phyloP scores from a whole-genome alignment of 1,140 invertebrate genomes.

The Monochamus saltuarius region DNA sequence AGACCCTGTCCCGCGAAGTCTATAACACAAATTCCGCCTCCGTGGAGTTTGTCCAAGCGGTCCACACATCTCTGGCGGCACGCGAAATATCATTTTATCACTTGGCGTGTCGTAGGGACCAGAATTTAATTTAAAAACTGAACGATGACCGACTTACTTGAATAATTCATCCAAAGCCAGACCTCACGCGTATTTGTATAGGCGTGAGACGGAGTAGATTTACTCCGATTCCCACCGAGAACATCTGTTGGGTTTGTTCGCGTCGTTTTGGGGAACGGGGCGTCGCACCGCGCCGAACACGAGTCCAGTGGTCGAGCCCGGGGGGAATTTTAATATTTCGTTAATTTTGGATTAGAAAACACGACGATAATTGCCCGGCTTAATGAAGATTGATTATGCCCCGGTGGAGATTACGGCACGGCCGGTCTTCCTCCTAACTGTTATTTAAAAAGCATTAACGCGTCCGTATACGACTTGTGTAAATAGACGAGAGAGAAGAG shows the following conservation, averaged over 20 bases:
- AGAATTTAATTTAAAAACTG: conserved; percentile 18
- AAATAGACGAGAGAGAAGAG: no score
- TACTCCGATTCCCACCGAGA: conserved; percentile 40
- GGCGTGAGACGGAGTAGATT: conserved; percentile 39
- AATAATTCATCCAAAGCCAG: conserved; percentile 42
- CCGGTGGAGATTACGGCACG: no score
- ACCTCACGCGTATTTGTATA: conserved; percentile 42
- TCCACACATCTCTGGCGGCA: no score
- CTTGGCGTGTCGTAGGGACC: conserved; percentile 23
- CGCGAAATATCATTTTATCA: not conserved
- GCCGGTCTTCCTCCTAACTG: no score
- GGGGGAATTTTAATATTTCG: not conserved
- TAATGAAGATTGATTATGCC: no score
- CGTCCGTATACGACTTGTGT: no score
- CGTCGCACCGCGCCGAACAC: not conserved
- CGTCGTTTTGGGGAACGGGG: not conserved
- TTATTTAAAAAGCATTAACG: no score
- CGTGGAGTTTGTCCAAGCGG: no score
- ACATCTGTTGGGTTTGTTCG: conserved; percentile 1
- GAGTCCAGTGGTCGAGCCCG: not conserved
- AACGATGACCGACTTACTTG: conserved; percentile 39
- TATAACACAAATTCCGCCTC: no score
- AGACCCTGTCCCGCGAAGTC: no score
- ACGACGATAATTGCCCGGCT: not conserved
- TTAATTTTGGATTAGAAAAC: not conserved